Conservation (phyloP, 1,140 invertebrate genomes). For the Zophobas morio region DNA sequence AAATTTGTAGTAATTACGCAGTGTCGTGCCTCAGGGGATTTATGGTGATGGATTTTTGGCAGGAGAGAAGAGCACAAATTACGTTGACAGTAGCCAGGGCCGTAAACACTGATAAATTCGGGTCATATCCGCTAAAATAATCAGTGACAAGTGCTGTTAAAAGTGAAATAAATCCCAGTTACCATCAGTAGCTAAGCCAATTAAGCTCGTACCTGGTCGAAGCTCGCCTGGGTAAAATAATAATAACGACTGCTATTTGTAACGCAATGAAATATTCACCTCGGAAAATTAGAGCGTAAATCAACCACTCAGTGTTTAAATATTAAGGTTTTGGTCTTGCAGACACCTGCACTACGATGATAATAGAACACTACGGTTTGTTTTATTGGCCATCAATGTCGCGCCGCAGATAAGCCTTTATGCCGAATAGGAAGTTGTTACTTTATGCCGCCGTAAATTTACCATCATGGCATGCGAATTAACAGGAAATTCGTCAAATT, state of each 20-base stretch:
- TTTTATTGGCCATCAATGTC: conserved; percentile 23
- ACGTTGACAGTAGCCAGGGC: conserved; percentile 44
- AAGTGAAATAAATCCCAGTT: conserved; percentile 61
- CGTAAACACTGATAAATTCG: conserved; percentile 55
- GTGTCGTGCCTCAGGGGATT: conserved; percentile 28
- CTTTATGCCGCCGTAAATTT: conserved; percentile 14
- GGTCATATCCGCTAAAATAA: conserved; percentile 56
- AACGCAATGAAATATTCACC: conserved; percentile 62
- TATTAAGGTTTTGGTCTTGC: conserved; percentile 44
- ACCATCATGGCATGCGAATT: conserved; percentile 13
- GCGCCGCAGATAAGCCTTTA: neutral
- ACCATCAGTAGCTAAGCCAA: conserved; percentile 60
- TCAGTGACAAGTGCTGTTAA: conserved; percentile 59
- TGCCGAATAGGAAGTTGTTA: conserved; percentile 4
- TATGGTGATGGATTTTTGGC: conserved; percentile 41
- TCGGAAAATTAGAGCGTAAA: conserved; percentile 57
- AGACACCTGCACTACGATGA: conserved; percentile 22
- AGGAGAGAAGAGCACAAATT: conserved; percentile 46
- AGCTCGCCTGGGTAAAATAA: conserved; percentile 57
- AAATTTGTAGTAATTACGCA: conserved; percentile 44
- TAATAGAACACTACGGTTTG: conserved; percentile 20
- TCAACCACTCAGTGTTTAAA: conserved; percentile 53
- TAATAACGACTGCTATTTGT: conserved; percentile 62
- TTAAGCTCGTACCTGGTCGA: conserved; percentile 56
- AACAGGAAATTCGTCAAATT: conserved; percentile 1